A percentile compares a stretch with the other conserved stretches of the same genome.
Conservation (phyloP, 2,888 invertebrate species). For the Harpalus rufipes region DNA sequence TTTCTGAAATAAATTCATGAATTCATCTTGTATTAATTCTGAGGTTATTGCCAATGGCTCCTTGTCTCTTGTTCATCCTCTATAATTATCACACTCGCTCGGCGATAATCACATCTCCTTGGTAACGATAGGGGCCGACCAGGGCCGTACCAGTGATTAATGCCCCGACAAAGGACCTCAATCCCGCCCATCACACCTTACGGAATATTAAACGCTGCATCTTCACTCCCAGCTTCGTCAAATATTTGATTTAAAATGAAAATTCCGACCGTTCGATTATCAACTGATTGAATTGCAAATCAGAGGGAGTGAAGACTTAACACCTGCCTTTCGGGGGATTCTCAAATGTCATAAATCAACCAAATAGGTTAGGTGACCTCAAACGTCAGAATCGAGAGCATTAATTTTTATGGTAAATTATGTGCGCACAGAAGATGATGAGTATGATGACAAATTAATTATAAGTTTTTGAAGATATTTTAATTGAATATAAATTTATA, state of each 20-base stretch:
- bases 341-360: constrained; percentile 36
- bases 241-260: constrained; percentile 59
- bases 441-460: constrained; percentile 54
- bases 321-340: constrained; percentile 47
- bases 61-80: background rate
- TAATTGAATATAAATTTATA: constrained; percentile 45
- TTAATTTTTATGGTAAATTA: constrained; percentile 55
- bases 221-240: constrained; percentile 23
- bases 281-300: constrained; percentile 48
- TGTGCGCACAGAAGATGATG: background rate
- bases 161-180: background rate
- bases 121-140: too few species aligned
- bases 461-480: constrained; percentile 48
- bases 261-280: constrained; percentile 47
- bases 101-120: background rate
- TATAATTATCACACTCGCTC: background rate
- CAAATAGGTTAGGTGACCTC: constrained; percentile 21
- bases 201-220: background rate
- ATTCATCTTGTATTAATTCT: background rate
- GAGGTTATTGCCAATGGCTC: background rate
- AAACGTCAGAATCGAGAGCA: constrained; percentile 26
- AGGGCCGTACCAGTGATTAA: background rate
- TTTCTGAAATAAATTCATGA: background rate
- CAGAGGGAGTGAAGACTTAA: constrained; percentile 22
- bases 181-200: background rate